Evolutionary conservation across 2,113 vertebrate species (phyloP), one percentile per base, ranked within the genome.

Genomic region (Hypocryptadius cinnamomeus): DNA sequence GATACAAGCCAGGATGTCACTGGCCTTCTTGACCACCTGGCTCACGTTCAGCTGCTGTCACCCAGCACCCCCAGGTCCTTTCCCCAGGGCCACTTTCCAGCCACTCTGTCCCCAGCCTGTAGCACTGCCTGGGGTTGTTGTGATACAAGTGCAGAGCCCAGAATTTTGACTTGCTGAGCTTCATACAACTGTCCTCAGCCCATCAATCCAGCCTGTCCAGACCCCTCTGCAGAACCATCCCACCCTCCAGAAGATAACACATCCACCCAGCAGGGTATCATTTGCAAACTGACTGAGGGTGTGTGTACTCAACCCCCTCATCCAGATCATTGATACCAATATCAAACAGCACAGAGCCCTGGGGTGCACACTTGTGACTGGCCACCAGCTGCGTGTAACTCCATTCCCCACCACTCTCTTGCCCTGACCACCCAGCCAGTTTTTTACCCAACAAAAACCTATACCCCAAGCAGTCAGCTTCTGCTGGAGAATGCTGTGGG

Each of bases 21-120:
- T 40, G 40, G 6, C 47, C 6, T 35, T 69, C 30, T 4, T 61
- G n/a, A 17, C n/a, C 25, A 35, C 21, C 61, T 63, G 47, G 30
- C 7, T 63, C 40, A 11, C 5, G 30, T 27, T 31, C 61, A 61
- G 48, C 56, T 25, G 53, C 15, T 82, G 22, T 7, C 5, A 6
- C 25, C 18, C 40, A 54, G 14, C 47, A 37, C 6, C 4, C 6
- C 5, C 20, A 63, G 9, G 28, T 18, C 4, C n/a, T 15, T 61
- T 19, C 0, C 5, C 1, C 45, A 1, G 40, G 25, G 22, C 5
- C 19, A 1, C 40, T 69, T 42, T 20, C 10, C 45, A 24, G 47
- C 23, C 1, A 10, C n/a, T 68, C n/a, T 61, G 24, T 7, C 35
- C 39, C 9, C 61, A 33, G 63, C 25, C 40, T 48, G 25, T 3